Base-by-base conservation (phyloP, 2,113 vertebrate species). In the Cygnus buccinator region DNA sequence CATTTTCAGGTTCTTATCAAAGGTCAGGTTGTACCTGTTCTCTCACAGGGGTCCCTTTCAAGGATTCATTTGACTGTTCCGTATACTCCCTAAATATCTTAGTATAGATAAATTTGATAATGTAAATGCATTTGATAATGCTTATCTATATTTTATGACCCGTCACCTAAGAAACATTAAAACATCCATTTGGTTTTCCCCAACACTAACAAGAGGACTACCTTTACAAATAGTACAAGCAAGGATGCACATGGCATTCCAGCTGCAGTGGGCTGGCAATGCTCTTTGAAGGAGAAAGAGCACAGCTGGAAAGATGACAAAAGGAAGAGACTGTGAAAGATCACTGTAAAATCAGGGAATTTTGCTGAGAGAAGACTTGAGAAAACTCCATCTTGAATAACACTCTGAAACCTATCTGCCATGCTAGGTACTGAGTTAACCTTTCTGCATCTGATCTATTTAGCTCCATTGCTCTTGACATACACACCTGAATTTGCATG, bases 201-300 rank as follows among this genome's bases (percentile, higher is more conserved):
- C 35, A 35, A 35, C 35, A 35, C 35, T 35, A 35, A 35, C 35
- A 35, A 35, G 23, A 83, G 2, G 6, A 62, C 28, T 91, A 23
- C 18, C 57, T 21, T 62, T 94, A 77, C 21, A 82, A 89, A 70
- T 18, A 2, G 33, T 59, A 39, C 15, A 78, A 87, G 10, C 11
- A 82, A 33, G 10, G 31, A 37, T 63, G 29, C 35, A 79, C 9
- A 15, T 1, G 3, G 29, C 0, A 0, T 43, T 93, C 43, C 52
- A 81, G 29, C 26, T 58, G 43, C 13, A 74, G 26, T 15, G 50
- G 28, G 21, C 9, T 86, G 46, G 23, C 6, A 87, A 57, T 61
- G 44, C 22, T 59, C 23, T 82, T 70, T 61, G 62, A 94, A 54
- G 33, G 55, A 84, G 7, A 87, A 57, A 65, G 44, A 46, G 46